These are phyloP conservation scores for Macaria liturata DNA, from an alignment of 2,888 invertebrate species.

Conservation along the genomic window DNA sequence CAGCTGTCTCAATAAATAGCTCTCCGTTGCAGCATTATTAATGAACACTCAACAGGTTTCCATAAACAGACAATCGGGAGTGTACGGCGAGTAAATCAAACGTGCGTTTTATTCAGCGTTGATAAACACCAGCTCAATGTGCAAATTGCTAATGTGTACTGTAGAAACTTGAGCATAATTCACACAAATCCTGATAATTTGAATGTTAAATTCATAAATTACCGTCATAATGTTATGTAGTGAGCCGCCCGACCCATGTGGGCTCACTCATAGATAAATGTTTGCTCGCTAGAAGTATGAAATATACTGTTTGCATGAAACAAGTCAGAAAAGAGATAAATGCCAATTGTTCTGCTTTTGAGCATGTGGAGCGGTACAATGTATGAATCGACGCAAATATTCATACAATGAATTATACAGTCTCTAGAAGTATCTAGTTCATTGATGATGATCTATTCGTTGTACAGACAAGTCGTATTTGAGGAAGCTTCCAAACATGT, in stretches of 20 bases:
- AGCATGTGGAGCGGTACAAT: background rate
- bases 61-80: slow-evolving; percentile 20
- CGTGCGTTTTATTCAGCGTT: slow-evolving; percentile 23
- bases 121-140: slow-evolving; percentile 23
- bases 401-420: too few relatives aligned
- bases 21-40: slow-evolving; percentile 14
- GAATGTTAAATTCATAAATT: slow-evolving; percentile 32
- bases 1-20: slow-evolving; percentile 20
- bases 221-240: slow-evolving; percentile 27
- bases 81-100: slow-evolving; percentile 21
- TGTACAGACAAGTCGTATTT: slow-evolving; percentile 7
- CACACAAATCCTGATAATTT: slow-evolving; percentile 28
- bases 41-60: slow-evolving; percentile 17
- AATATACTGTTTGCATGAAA: background rate
- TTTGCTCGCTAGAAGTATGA: too few relatives aligned
- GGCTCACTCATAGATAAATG: slow-evolving; percentile 2
- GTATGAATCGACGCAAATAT: slow-evolving; percentile 2
- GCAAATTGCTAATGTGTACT: slow-evolving; percentile 33
- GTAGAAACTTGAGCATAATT: slow-evolving; percentile 26
- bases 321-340: slow-evolving; percentile 4
- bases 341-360: background rate
- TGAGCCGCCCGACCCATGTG: slow-evolving; percentile 8
- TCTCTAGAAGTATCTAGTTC: slow-evolving; percentile 1
- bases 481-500: slow-evolving; percentile 20
- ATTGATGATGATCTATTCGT: slow-evolving; percentile 16